Base-by-base conservation (phyloP, 2,113 vertebrate genomes). In the Hiodon tergisus region DNA sequence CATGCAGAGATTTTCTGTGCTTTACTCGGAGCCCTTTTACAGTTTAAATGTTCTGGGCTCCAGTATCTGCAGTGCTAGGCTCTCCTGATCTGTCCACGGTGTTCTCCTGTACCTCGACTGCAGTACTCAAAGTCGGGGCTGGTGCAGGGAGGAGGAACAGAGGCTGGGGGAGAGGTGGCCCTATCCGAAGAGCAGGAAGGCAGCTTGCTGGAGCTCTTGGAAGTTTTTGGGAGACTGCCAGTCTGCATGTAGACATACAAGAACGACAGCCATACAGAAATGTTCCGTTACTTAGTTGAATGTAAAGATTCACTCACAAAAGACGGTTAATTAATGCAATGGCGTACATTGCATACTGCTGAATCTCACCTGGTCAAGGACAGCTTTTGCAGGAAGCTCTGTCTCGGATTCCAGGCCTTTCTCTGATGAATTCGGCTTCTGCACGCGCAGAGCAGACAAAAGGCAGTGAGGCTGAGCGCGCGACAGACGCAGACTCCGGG, bases 61-160 rank as follows among this genome's bases (percentile, higher is more conserved):
- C 31, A 31, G 31, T 31, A 31, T 31, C 31, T 31, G 31, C 31
- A 31, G 31, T 31, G 31, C 31, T 31, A 31, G 31, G 31, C 31
- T 31, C 31, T 0, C 31, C 31, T 31, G 31, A 31, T 31, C 31
- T 31, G 31, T 31, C 31, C 31, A 31, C 65, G 54, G 74, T 59
- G 31, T 4, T 5, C 17, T 0, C 7, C 87, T 2, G 4, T 91
- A 97, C 94, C 92, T 71, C 5, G 84, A 83, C 69, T 87, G 69
- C 82, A 69, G 69, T 82, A 51, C 70, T 91, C 90, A 31, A 88
- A 76, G 54, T 96, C 93, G 2, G 90, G 77, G 78, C 89, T 86
- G 68, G 85, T 85, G 51, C 77, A 81, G 0, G 87, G 65, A 63
- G 86, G 78, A 67, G 80, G 2, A 60, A 86, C 81, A 13, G 79